Base-by-base conservation (phyloP, 2,797 vertebrate species). In the Gadopsis marmoratus region DNA sequence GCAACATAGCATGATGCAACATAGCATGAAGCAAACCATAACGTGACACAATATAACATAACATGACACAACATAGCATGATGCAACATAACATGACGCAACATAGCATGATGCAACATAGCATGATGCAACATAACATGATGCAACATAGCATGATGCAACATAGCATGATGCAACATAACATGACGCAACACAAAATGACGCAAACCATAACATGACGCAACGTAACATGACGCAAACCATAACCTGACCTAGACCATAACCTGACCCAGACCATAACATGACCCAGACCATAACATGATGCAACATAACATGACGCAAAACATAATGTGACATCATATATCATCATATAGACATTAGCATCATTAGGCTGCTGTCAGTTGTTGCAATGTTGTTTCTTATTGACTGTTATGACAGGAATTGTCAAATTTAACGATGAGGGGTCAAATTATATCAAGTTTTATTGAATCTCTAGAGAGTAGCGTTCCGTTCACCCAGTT, bases 401-500 rank as follows among this genome's bases (percentile, higher is more conserved):
- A 76, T 79, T 23, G 82, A 86, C 81, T 88, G 83, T 85, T 92
- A 71, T 77, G 81, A 77, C 71, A 85, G 74, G 26, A 86, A 71
- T 21, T 74, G 67, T 82, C 56, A 59, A 58, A 68, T 86, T 80
- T 73, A 86, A 70, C 26, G 45, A 81, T 48, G 71, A 86, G 31
- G 60, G 85, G 58, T 89, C 56, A 77, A 41, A 77, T 75, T 55
- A 26, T 73, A 35, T 39, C 7, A 48, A 66, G 56, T 86, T 84
- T 71, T 61, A 70, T 60, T 78, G 35, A 70, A 83, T 62, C 60
- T 86, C 70, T 60, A 78, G 68, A 64, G 75, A 84, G 58, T 80
- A 88, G 88, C 83, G 79, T 88, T 83, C 85, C 70, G 51, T 82
- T 88, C 84, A 84, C 72, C 74, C 79, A 56, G 33, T 75, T 86